Percentiles rank a stretch among this genome's conserved stretches.
Evolutionary conservation across 2,797 vertebrate genomes (phyloP).

Genomic region (Zenarchopterus dispar): DNA sequence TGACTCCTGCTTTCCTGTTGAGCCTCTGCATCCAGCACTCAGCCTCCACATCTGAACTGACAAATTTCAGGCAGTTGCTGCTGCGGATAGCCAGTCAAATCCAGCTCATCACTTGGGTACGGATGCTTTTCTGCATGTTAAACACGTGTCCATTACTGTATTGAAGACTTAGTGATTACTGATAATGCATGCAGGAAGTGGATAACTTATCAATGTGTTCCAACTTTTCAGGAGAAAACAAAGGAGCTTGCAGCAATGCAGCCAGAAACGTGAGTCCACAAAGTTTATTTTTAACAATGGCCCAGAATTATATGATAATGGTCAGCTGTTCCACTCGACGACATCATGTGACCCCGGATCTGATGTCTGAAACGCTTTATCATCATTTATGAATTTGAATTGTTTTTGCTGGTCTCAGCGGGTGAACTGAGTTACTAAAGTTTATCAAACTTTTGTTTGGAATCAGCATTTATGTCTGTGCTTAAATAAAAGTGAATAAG

Average conservation of each 20-base stretch:
- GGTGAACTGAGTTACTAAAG: too few species aligned
- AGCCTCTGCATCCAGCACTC: constrained; percentile 83
- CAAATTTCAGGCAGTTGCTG: constrained; percentile 77
- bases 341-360: too few species aligned
- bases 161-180: too few species aligned
- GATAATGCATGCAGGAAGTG: constrained; percentile 10
- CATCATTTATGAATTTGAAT: too few species aligned
- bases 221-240: constrained; percentile 78
- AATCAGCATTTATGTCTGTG: too few species aligned
- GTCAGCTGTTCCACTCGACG: too few species aligned
- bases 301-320: too few species aligned
- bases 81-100: constrained; percentile 77
- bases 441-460: too few species aligned
- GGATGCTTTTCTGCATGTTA: constrained; percentile 28
- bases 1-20: constrained; percentile 81
- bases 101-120: constrained; percentile 81
- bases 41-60: constrained; percentile 64
- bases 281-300: neutral
- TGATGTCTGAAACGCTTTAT: too few species aligned
- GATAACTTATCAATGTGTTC: constrained; percentile 36
- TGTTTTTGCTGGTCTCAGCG: too few species aligned
- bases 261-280: constrained; percentile 78
- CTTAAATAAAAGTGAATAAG: too few species aligned
- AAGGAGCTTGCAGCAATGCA: constrained; percentile 81
- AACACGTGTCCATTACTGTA: neutral